Base-by-base conservation (phyloP, 2,113 vertebrate species). In the Sterna hirundo region DNA sequence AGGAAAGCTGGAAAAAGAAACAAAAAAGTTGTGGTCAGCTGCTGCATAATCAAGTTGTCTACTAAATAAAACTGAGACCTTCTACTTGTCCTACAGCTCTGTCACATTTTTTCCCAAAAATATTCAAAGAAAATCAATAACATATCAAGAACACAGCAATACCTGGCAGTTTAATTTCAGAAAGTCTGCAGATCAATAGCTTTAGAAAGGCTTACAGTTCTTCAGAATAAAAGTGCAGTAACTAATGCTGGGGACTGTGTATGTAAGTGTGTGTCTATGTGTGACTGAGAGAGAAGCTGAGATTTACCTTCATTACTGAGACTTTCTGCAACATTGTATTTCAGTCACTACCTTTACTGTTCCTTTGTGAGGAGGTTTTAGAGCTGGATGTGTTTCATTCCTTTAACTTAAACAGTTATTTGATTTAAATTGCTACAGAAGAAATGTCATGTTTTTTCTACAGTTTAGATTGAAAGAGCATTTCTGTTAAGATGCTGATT, bases 121-220 rank as follows among this genome's bases (percentile, higher is more conserved):
- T 57, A 74, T 96, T 97, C 88, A 66, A 94, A 84, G 36, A 86
- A 96, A 97, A 99, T 99, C 98, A 95, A 98, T 98, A 99, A 96
- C 97, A 98, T 98, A 98, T 98, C 98, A 99, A 98, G 89, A 96
- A 96, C 94, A 96, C 82, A 86, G 95, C 94, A 98, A 98, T 98
- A 98, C 96, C 98, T 98, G 97, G 98, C 98, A 98, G 97, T 98
- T 99, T 98, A 98, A 99, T 99, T 98, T 98, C 97, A 98, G 77
- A 93, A 95, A 81, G 69, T 60, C 66, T 91, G 83, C 21, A 83
- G 90, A 96, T 98, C 96, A 93, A 97, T 98, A 96, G 55, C 71
- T 96, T 95, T 92, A 95, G 78, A 92, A 54, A 96, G n/a, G 32
- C 62, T 96, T 96, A 86, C 17, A 94, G 75, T 90, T 93, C 72